Percentiles rank a stretch among this genome's conserved stretches.
phyloP scores from a whole-genome alignment of 1,140 invertebrate genomes.

The Colletes latitarsis region DNA sequence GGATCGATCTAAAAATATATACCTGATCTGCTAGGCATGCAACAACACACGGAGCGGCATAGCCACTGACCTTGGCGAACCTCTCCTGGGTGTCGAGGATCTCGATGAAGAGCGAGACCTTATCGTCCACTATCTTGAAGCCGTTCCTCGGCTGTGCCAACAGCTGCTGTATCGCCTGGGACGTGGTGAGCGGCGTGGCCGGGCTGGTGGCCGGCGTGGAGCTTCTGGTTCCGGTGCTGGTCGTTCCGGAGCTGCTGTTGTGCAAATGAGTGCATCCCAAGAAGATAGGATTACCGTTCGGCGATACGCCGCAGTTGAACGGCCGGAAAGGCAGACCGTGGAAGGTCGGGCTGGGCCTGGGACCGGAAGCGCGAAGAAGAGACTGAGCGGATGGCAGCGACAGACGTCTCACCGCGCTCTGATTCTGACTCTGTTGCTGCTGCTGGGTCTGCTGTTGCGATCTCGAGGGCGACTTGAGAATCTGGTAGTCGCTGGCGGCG shows the following conservation, averaged over 20 bases:
- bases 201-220: constrained; percentile 81
- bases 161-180: constrained; percentile 86
- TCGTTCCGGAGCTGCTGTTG: constrained; percentile 56
- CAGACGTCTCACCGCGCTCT: constrained; percentile 70
- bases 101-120: constrained; percentile 89
- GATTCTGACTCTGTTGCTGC: constrained; percentile 44
- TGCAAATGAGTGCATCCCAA: constrained; percentile 81
- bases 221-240: constrained; percentile 68
- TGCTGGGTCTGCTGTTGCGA: constrained; percentile 66
- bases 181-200: constrained; percentile 80
- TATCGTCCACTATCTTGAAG: constrained; percentile 88
- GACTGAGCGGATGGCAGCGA: constrained; percentile 78
- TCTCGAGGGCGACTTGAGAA: constrained; percentile 79
- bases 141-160: constrained; percentile 86
- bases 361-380: constrained; percentile 75
- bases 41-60: not conserved
- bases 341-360: constrained; percentile 84
- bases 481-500: constrained; percentile 84
- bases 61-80: constrained; percentile 87
- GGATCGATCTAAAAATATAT: constrained; percentile 42
- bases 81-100: constrained; percentile 90
- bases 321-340: constrained; percentile 83
- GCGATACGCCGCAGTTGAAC: constrained; percentile 78
- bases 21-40: not conserved
- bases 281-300: constrained; percentile 80